Percentiles rank a stretch among this genome's conserved stretches.
Conservation (phyloP, 2,113 vertebrate genomes). For the Megaceryle torquata region DNA sequence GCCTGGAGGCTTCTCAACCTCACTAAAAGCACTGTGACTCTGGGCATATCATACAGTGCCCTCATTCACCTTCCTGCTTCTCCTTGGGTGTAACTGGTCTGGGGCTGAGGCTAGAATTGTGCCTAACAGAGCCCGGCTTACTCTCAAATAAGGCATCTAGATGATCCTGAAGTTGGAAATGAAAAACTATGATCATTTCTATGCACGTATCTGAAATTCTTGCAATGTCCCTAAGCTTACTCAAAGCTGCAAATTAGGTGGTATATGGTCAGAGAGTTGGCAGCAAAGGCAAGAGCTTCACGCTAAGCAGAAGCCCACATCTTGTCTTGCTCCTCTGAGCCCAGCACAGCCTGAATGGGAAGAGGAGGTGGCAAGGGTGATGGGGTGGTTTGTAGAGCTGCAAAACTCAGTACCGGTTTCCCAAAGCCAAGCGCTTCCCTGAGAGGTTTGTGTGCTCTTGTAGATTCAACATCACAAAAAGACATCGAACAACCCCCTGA, state of each 20-base stretch:
- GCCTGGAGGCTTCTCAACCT: background rate
- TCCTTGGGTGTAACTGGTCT: background rate
- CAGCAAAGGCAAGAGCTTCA: background rate
- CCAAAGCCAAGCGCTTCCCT: background rate
- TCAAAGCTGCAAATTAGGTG: background rate
- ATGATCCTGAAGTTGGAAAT: background rate
- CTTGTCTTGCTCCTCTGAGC: background rate
- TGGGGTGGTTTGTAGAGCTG: background rate
- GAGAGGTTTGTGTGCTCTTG: background rate
- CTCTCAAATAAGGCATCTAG: background rate
- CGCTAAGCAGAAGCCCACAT: background rate
- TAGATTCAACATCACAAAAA: background rate
- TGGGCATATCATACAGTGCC: background rate
- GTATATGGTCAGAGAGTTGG: fast-evolving
- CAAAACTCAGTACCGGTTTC: background rate
- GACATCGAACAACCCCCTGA: fast-evolving
- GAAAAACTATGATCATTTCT: background rate
- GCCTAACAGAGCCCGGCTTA: background rate
- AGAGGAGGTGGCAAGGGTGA: background rate
- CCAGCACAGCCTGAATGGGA: background rate
- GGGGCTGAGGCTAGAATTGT: background rate
- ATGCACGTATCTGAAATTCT: background rate
- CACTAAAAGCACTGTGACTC: background rate
- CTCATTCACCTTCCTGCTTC: background rate
- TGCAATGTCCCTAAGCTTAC: background rate